These are phyloP conservation scores for Meriones psammophilus DNA, from an alignment of 2,797 vertebrate species.

Conservation along the genomic window DNA sequence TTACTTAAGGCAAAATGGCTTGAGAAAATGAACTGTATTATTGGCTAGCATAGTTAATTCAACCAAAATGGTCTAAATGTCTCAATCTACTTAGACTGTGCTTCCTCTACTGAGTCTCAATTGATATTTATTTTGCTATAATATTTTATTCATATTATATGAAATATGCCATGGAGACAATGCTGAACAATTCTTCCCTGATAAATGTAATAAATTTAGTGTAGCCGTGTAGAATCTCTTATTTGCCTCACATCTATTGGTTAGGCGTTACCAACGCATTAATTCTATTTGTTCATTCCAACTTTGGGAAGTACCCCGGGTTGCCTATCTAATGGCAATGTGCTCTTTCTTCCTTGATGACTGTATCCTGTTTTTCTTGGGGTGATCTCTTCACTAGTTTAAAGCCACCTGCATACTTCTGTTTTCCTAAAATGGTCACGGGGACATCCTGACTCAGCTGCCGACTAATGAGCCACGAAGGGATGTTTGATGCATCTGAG, in stretches of 20 bases:
- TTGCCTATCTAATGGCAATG: not conserved
- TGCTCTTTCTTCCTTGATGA: not conserved
- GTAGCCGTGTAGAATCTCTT: not conserved
- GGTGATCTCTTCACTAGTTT: not conserved
- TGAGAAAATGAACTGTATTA: slow-evolving; percentile 5
- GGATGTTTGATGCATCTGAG: not conserved
- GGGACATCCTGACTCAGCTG: not conserved
- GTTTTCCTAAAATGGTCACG: not conserved
- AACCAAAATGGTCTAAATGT: not conserved
- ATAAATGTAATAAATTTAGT: not conserved
- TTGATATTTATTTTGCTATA: not conserved
- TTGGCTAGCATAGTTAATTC: not conserved
- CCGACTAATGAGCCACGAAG: not conserved
- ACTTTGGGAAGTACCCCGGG: not conserved
- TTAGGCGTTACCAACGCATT: not conserved
- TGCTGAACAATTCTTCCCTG: not conserved
- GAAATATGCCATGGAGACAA: slow-evolving; percentile 33
- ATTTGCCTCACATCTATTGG: not conserved
- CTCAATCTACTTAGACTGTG: not conserved
- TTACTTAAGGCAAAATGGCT: not conserved
- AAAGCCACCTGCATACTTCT: not conserved
- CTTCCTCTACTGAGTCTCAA: not conserved
- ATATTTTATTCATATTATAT: slow-evolving; percentile 44
- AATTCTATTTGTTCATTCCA: not conserved
- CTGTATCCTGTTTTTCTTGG: not conserved